Evolutionary conservation across 2,888 invertebrate species (phyloP).

Genomic region (Diadegma fenestrale): DNA sequence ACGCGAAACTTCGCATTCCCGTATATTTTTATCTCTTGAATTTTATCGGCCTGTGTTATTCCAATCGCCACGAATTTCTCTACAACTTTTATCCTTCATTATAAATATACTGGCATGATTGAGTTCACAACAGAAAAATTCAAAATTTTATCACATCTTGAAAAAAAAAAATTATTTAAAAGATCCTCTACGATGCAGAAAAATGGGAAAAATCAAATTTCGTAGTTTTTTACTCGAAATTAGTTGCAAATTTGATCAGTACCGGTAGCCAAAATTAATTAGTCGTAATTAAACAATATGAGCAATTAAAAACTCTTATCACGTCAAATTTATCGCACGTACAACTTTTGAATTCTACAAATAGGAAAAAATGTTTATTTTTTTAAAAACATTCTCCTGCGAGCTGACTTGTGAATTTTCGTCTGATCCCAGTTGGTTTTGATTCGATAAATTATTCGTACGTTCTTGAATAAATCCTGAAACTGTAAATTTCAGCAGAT

Average conservation of each 20-base stretch:
- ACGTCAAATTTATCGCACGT: not conserved
- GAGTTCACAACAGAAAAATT: not conserved
- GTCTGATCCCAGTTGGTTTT: too few species aligned
- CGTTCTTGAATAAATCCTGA: not conserved
- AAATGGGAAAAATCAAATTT: not conserved
- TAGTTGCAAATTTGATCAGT: not conserved
- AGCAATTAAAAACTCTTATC: not conserved
- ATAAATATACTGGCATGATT: not conserved
- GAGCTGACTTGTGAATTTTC: not conserved
- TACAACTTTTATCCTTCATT: not conserved
- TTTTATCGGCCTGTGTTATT: constrained; percentile 36
- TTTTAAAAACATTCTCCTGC: not conserved
- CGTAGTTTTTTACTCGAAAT: not conserved
- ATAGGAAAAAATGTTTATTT: not conserved
- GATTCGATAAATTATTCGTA: not conserved
- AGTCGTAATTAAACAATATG: not conserved
- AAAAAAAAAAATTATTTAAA: too few species aligned
- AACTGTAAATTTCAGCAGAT: not conserved
- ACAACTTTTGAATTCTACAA: not conserved
- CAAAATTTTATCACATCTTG: not conserved
- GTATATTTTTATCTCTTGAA: constrained; percentile 38
- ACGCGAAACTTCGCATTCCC: not conserved
- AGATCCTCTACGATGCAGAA: not conserved
- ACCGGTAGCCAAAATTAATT: not conserved
- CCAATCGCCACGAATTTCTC: not conserved